Evolutionary conservation across 2,888 invertebrate species (phyloP), one percentile per base, ranked within the genome.

Genomic region (Microplitis manilae): DNA sequence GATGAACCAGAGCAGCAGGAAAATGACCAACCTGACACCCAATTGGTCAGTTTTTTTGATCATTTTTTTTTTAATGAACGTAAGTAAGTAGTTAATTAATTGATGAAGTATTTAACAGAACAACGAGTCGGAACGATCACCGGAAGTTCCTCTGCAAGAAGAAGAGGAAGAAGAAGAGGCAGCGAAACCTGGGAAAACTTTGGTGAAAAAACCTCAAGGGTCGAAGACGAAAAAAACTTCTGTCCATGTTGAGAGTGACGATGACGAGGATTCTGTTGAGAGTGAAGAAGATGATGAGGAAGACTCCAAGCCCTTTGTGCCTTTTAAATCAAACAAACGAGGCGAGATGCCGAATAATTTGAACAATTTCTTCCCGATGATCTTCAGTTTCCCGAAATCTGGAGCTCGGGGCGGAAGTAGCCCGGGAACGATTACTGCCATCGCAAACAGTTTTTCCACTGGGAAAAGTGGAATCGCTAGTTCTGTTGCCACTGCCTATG

Each of bases 401-500:
- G 90, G 91, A 0, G 89, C 91, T 0, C 88, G 91, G 71, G 87
- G 89, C 0, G 86, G 90, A 15, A 70, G 76, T 4, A 90, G 88
- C 0, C 90, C 90, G 0, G 93, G 93, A 4, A 92, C 93, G 0
- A 92, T 94, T 9, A 94, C 93, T 0, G 94, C 94, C 1, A 92
- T 95, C 17, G 94, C 95, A 40, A 95, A 95, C 85, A 94, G 94
- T 76, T 94, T 93, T 87, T 94, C 94, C 85, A 94, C 94, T 0
- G 93, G 93, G 1, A 92, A 93, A 80, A 93, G 94, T 2, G 94
- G 94, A 1, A 93, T 94, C 1, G 94, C 94, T 9, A 93, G 93
- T 77, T 94, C 94, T 81, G 94, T 94, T 81, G 94, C 95, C 0
- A 94, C 94, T 0, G 94, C 94, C 0, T 94, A 94, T 85, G 94